Percentiles rank a stretch among this genome's conserved stretches.
Conservation (phyloP, 2,888 invertebrate genomes). For the Pseudoips prasinana region DNA sequence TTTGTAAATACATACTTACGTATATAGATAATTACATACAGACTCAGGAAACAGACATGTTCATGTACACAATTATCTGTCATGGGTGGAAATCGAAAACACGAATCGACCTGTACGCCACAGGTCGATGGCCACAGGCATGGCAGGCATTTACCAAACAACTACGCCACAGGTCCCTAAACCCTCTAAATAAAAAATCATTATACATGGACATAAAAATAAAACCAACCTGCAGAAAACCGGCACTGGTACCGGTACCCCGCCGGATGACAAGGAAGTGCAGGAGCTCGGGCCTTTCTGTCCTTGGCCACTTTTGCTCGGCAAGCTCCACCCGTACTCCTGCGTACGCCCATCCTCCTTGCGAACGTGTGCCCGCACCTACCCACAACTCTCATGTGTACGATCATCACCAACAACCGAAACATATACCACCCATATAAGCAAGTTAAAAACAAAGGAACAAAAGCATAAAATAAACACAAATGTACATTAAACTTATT, state of each 20-base stretch:
- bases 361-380: conserved; percentile 96
- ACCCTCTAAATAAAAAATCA: too few relatives aligned
- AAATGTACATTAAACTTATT: conserved; percentile 31
- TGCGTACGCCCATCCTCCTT: conserved; percentile 98
- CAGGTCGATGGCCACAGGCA: too few relatives aligned
- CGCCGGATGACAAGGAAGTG: conserved; percentile 70
- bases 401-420: conserved; percentile 20
- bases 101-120: too few relatives aligned
- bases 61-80: too few relatives aligned
- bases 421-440: conserved; percentile 15
- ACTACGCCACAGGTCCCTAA: too few relatives aligned
- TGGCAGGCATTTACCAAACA: too few relatives aligned
- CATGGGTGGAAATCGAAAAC: too few relatives aligned
- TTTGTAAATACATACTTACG: too few relatives aligned
- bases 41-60: too few relatives aligned
- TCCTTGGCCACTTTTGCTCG: conserved; percentile 83
- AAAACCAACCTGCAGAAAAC: conserved; percentile 74
- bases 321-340: conserved; percentile 99
- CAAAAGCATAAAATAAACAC: conserved; percentile 29
- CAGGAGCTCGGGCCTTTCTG: conserved; percentile 67
- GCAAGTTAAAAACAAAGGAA: conserved; percentile 6
- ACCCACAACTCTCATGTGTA: conserved; percentile 37
- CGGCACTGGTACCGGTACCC: conserved; percentile 82
- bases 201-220: too few relatives aligned
- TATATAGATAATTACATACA: too few relatives aligned